A percentile compares a stretch with the other conserved stretches of the same genome.
phyloP scores from a whole-genome alignment of 2,888 invertebrate genomes.

The Lingula anatina region DNA sequence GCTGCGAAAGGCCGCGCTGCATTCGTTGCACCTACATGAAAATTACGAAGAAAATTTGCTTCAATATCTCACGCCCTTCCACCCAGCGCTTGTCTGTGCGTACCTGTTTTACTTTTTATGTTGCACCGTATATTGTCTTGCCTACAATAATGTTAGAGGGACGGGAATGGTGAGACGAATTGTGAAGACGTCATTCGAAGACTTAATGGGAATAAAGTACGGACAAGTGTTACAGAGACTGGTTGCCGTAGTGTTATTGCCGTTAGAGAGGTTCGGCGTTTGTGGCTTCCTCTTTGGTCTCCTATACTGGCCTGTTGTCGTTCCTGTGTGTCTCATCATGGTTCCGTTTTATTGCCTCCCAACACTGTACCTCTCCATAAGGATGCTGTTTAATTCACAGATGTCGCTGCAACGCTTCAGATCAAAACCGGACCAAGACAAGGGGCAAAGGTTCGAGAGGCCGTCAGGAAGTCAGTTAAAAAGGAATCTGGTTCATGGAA shows the following conservation, averaged over 20 bases:
- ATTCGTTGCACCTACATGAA: not conserved
- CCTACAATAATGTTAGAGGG: not conserved
- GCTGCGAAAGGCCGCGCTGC: not conserved
- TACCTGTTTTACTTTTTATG: slow-evolving; percentile 1
- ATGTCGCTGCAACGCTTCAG: no score
- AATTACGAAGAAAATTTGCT: not conserved
- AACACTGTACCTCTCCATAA: not conserved
- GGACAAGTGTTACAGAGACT: not conserved
- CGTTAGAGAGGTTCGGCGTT: not conserved
- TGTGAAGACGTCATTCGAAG: not conserved
- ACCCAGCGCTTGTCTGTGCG: not conserved
- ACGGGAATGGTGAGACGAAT: not conserved
- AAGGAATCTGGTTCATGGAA: not conserved
- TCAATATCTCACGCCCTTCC: slow-evolving; percentile 1
- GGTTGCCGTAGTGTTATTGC: not conserved
- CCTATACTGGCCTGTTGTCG: not conserved
- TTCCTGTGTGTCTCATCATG: not conserved
- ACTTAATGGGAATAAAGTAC: not conserved
- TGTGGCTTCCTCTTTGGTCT: slow-evolving; percentile 1
- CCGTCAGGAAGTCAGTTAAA: no score
- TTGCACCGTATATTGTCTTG: not conserved
- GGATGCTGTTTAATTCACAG: slow-evolving; percentile 1
- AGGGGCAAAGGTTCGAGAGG: no score
- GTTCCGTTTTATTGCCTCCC: not conserved
- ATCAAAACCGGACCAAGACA: no score